These are phyloP conservation scores for Hedya salicella DNA, from an alignment of 2,888 invertebrate genomes.

Conservation along the genomic window DNA sequence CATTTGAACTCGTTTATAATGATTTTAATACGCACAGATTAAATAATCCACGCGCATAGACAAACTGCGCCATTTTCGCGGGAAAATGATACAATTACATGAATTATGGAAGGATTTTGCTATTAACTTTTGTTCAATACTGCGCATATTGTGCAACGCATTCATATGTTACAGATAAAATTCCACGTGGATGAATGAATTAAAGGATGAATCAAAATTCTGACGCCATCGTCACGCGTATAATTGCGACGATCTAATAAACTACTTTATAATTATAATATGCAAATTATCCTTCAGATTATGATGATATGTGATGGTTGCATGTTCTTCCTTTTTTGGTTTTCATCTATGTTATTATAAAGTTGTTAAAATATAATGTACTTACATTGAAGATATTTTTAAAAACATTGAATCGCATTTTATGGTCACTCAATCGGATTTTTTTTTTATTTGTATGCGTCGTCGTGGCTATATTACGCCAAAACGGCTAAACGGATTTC, in stretches of 20 bases:
- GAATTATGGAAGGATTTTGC: constrained; percentile 26
- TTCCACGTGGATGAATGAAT: constrained; percentile 33
- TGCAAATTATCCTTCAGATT: not conserved
- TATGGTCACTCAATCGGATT: too few relatives aligned
- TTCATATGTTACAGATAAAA: constrained; percentile 7
- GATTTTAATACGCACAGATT: constrained; percentile 25
- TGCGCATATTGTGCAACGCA: constrained; percentile 2
- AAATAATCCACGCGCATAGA: constrained; percentile 47
- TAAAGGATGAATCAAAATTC: constrained; percentile 33
- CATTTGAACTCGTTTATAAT: constrained; percentile 27
- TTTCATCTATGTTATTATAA: too few relatives aligned
- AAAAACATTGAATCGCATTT: too few relatives aligned
- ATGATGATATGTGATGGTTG: too few relatives aligned
- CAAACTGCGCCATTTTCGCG: constrained; percentile 47
- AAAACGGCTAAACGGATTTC: too few relatives aligned
- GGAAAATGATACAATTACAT: constrained; percentile 44
- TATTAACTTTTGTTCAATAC: not conserved
- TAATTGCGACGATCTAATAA: not conserved
- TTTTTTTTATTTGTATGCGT: too few relatives aligned
- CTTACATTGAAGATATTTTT: too few relatives aligned
- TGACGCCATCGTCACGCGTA: constrained; percentile 4
- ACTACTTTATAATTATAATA: not conserved
- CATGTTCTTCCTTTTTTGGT: too few relatives aligned
- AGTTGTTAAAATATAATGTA: too few relatives aligned
- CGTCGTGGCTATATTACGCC: too few relatives aligned